A percentile compares a stretch with the other conserved stretches of the same genome.
These are phyloP conservation scores for Leptoclinus maculatus DNA, from an alignment of 2,797 vertebrate genomes.

Conservation along the genomic window DNA sequence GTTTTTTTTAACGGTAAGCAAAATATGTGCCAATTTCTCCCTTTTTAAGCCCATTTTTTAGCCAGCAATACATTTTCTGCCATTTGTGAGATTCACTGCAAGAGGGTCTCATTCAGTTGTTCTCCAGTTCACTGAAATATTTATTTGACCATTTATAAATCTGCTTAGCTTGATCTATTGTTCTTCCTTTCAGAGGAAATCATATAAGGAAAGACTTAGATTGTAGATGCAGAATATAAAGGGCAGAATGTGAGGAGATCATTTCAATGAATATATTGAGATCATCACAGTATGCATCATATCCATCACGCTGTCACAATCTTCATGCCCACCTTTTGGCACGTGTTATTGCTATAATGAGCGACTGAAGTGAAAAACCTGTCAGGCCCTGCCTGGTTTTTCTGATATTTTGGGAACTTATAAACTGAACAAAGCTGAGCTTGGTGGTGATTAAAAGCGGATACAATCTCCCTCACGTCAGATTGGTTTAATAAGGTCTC, in stretches of 20 bases:
- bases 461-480: conserved; percentile 70
- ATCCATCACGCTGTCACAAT: conserved; percentile 39
- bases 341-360: conserved; percentile 33
- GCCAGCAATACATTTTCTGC: not conserved
- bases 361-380: conserved; percentile 39
- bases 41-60: not conserved
- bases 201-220: not conserved
- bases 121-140: not conserved
- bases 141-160: conserved; percentile 3
- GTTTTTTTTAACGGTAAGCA: not conserved
- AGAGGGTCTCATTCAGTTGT: not conserved
- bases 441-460: conserved; percentile 65
- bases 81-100: not conserved
- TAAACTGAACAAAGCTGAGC: conserved; percentile 52
- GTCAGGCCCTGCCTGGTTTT: not conserved
- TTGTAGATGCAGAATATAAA: not conserved
- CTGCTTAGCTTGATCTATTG: not conserved
- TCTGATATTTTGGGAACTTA: conserved; percentile 62
- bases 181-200: conserved; percentile 19
- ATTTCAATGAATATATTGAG: conserved; percentile 26
- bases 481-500: conserved; percentile 67
- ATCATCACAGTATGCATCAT: conserved; percentile 15
- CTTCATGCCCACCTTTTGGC: conserved; percentile 21
- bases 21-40: not conserved
- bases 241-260: conserved; percentile 15